Evolutionary conservation across 2,888 invertebrate genomes (phyloP), one percentile per base, ranked within the genome.

Genomic region (Pyrrhia umbra): DNA sequence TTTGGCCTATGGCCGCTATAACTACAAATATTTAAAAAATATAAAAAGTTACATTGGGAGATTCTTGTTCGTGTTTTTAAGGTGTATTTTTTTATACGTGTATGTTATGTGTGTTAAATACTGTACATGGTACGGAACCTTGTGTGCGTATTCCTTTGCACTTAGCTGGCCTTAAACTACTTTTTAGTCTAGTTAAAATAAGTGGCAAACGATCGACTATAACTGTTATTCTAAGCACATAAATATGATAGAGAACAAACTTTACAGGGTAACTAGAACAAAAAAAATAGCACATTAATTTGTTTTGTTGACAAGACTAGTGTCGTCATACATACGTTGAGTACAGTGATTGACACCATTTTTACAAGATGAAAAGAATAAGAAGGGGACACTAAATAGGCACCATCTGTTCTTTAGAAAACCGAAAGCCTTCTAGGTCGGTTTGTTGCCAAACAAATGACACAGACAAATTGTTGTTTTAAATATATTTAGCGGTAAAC

Each of bases 121-220:
- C 2, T n/a, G n/a, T 0, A 34, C n/a, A n/a, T n/a, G n/a, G n/a
- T 5, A n/a, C 34, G 34, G 34, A 34, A 34, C n/a, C 4, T n/a
- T 4, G n/a, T 30, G 10, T 23, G 25, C 18, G 6, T 18, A 4
- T n/a, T 18, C 2, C 13, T 42, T 10, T 8, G 39, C 18, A 37
- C 15, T 8, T 9, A 54, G 49, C 55, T 47, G 30, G 8, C 10
- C 3, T 6, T 37, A 46, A 55, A 65, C 62, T 25, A 57, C 65
- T 71, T 76, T 75, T 27, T 54, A 72, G 34, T 13, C 1, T 34
- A 57, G 16, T 55, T 60, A 34, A 57, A 37, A 60, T 60, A 20
- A 52, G 30, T 16, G 30, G 25, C 20, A 45, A 16, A 61, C n/a
- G 54, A 47, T n/a, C n/a, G n/a, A n/a, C n/a, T 27, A 59, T 27